phyloP scores from a whole-genome alignment of 2,113 vertebrate genomes.

The Falco punctatus region DNA sequence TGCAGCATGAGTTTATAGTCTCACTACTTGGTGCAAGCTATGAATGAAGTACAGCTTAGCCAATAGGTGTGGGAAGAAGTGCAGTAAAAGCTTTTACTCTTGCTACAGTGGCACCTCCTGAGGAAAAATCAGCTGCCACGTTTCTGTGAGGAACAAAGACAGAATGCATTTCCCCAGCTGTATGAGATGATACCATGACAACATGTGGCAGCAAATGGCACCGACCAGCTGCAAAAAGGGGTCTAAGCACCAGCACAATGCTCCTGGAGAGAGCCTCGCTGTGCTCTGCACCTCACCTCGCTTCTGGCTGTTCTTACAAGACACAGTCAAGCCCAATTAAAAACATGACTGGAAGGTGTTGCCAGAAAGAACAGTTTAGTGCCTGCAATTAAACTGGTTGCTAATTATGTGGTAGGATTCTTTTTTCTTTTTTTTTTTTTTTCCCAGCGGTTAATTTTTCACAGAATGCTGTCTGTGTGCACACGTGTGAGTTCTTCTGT shows the following conservation, averaged over 20 bases:
- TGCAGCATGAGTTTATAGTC: background rate
- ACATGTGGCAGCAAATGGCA: background rate
- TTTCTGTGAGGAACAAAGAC: background rate
- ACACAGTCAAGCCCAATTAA: conserved; percentile 16
- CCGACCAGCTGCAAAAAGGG: background rate
- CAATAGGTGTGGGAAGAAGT: background rate
- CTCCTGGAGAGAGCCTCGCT: background rate
- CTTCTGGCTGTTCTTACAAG: fast-evolving
- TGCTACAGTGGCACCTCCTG: background rate
- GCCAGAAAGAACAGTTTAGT: conserved; percentile 4
- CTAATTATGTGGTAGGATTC: conserved; percentile 6
- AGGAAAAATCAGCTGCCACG: background rate
- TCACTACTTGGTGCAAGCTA: background rate
- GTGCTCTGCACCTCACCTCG: background rate
- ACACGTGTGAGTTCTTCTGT: background rate
- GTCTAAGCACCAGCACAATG: background rate
- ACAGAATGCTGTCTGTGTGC: background rate
- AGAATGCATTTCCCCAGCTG: background rate
- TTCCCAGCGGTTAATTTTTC: background rate
- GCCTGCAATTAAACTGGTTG: conserved; percentile 13
- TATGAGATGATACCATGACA: background rate
- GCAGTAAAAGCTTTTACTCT: background rate
- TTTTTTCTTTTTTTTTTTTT: background rate
- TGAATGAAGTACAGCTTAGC: background rate
- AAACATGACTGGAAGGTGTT: background rate